A percentile compares a stretch with the other conserved stretches of the same genome.
phyloP scores from a whole-genome alignment of 2,113 vertebrate species.

The Entelurus aequoreus region DNA sequence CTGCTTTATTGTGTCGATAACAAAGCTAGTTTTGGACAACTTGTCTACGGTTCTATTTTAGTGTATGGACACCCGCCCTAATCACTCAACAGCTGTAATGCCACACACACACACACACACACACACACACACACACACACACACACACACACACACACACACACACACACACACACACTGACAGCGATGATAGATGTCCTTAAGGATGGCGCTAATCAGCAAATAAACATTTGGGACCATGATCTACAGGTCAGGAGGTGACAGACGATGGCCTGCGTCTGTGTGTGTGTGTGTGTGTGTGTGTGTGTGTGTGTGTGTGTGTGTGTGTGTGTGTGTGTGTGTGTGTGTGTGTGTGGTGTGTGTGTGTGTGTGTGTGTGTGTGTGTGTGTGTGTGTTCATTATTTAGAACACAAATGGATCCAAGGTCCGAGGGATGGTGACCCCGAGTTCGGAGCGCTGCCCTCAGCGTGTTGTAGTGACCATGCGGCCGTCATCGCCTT shows the following conservation, averaged over 20 bases:
- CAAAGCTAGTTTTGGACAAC: too few species aligned
- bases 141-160: background rate
- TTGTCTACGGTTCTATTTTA: too few species aligned
- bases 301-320: constrained; percentile 14
- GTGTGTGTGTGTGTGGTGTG: constrained; percentile 12
- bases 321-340: constrained; percentile 10
- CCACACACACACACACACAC: too few species aligned
- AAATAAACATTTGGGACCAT: constrained; percentile 55
- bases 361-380: constrained; percentile 13
- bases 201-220: constrained; percentile 49
- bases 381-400: constrained; percentile 20
- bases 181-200: constrained; percentile 61
- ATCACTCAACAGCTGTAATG: constrained; percentile 25
- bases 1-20: too few species aligned
- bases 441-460: constrained; percentile 36
- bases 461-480: constrained; percentile 41
- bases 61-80: too few species aligned
- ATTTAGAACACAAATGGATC: constrained; percentile 40
- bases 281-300: constrained; percentile 14
- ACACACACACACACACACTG: constrained; percentile 23
- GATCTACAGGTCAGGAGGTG: constrained; percentile 48
- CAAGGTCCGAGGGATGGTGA: constrained; percentile 30
- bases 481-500: constrained; percentile 43
- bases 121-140: too few species aligned
- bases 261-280: constrained; percentile 27